Base-by-base conservation (phyloP, 2,888 invertebrate genomes). In the Dusona sp. region DNA sequence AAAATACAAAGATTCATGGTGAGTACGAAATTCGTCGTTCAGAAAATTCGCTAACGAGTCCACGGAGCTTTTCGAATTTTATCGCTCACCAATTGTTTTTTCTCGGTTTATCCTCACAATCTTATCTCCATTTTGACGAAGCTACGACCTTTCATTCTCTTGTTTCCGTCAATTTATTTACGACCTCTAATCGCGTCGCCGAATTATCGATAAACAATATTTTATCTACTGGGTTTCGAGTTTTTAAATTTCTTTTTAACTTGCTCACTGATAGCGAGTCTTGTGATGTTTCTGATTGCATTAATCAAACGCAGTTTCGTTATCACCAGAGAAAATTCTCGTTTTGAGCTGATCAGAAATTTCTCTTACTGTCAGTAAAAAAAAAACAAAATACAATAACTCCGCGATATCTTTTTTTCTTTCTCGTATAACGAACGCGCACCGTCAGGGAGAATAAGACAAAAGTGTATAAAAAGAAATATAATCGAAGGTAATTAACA, bases 1-100 rank as follows among this genome's bases (percentile, higher is more conserved):
- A 48, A 70, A 38, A 61, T 45, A 74, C 61, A 80, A 22, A 54
- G 36, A 33, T 25, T 36, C 33, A 65, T 72, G 36, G 54, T 38
- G 42, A 70, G 38, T 73, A 65, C 42, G 57, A 67, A 19, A 38
- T 73, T n/a, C 68, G n/a, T 29, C 57, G 68, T 45, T 19, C 70
- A 42, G 29, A 29, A 57, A 51, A 36, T 45, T 78, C 67, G n/a
- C 8, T 22, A 11, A 38, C 48, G 11, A 19, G 25, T 57, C 57
- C 13, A n/a, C 1, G 9, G 4, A 13, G 33, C 48, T 33, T 29
- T 78, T 22, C 33, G 19, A 48, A 0, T 13, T 25, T 57, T 16
- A 29, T 61, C 61, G 29, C 16, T 61, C 29, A 16, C 16, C 3
- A 57, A 13, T 29, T 29, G 0, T 16, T 61, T 29, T 29, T 29